Percentiles rank a stretch among this genome's conserved stretches.
phyloP scores from a whole-genome alignment of 2,113 vertebrate genomes.

The Rallus limicola region DNA sequence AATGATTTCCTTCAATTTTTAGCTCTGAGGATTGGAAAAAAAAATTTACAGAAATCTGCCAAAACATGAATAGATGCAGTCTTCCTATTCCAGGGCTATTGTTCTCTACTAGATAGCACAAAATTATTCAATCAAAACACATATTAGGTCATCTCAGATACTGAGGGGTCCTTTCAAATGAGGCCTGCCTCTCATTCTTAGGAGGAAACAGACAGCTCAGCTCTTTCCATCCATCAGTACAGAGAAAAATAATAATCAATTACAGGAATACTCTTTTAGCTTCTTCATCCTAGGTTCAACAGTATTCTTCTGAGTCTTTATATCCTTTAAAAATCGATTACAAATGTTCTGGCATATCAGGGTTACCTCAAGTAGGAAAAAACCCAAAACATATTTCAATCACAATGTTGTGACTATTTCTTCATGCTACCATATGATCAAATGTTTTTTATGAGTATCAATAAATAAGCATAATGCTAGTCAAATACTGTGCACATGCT shows the following conservation, averaged over 20 bases:
- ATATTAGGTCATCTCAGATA: background rate
- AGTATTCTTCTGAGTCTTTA: background rate
- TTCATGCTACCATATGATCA: background rate
- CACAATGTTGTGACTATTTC: background rate
- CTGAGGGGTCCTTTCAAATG: background rate
- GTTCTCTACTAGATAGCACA: background rate
- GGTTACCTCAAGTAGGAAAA: background rate
- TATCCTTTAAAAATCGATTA: background rate
- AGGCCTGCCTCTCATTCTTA: background rate
- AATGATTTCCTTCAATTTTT: background rate
- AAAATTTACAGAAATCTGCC: background rate
- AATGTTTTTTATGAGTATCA: background rate
- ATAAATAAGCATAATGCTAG: constrained; percentile 17
- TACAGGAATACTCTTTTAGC: background rate
- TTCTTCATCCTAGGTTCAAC: background rate
- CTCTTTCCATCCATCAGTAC: background rate
- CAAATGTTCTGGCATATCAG: background rate
- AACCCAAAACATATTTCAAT: background rate
- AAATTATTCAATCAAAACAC: constrained; percentile 12
- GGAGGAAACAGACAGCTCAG: background rate
- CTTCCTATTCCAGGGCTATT: background rate
- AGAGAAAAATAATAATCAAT: background rate
- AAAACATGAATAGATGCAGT: background rate
- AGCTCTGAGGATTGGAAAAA: background rate
- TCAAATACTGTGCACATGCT: background rate